A percentile compares a stretch with the other conserved stretches of the same genome.
These are phyloP conservation scores for Empidonax traillii DNA, from an alignment of 2,113 vertebrate species.

Conservation along the genomic window DNA sequence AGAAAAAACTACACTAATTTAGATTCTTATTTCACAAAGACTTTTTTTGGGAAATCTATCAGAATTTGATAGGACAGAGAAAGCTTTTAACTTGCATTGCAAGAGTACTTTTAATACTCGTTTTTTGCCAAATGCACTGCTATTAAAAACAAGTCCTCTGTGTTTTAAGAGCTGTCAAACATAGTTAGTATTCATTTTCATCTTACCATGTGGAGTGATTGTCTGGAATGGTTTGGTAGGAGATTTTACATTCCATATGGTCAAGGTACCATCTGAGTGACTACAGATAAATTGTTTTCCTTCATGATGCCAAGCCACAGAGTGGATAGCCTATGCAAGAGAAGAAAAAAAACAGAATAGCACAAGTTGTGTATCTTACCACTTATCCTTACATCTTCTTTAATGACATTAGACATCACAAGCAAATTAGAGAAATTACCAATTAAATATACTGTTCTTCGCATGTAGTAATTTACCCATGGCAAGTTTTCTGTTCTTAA, in stretches of 20 bases:
- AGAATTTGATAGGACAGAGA: neutral
- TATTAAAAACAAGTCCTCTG: neutral
- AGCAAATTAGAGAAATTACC: neutral
- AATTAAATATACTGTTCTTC: neutral
- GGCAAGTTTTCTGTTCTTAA: neutral
- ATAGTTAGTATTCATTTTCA: neutral
- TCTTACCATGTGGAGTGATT: constrained; percentile 97
- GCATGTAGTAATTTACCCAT: neutral
- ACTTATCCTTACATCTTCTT: neutral
- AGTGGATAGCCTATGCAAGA: constrained; percentile 89
- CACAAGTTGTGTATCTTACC: neutral
- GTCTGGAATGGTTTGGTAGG: constrained; percentile 92
- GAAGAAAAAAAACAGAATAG: neutral
- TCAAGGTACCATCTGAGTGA: constrained; percentile 98
- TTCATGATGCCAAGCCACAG: constrained; percentile 98
- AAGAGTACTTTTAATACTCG: neutral
- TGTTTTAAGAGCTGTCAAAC: neutral
- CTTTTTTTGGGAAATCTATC: neutral
- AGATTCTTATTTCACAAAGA: neutral
- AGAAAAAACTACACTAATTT: neutral
- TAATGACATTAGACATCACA: neutral
- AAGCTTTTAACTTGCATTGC: neutral
- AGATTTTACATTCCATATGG: constrained; percentile 95
- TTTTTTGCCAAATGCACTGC: neutral
- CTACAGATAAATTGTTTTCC: constrained; percentile 99